Percentiles rank a stretch among this genome's conserved stretches.
phyloP scores from a whole-genome alignment of 2,797 vertebrate species.

The Esox masquinongy region DNA sequence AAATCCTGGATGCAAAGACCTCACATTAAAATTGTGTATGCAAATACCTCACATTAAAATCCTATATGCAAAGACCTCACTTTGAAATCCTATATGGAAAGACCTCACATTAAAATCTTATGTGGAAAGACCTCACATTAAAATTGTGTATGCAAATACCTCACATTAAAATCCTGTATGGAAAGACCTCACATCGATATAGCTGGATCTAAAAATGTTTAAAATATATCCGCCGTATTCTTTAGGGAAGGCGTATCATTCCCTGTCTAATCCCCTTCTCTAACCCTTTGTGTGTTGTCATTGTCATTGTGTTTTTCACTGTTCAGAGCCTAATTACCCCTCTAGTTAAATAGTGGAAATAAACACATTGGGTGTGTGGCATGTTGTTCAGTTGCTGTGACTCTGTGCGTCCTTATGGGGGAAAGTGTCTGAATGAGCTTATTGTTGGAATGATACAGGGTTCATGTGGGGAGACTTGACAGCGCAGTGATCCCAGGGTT shows the following conservation, averaged over 20 bases:
- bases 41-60: background rate
- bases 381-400: conserved; percentile 28
- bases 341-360: conserved; percentile 5
- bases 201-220: too few species aligned
- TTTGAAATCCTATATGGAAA: too few species aligned
- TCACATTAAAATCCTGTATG: too few species aligned
- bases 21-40: background rate
- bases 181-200: background rate
- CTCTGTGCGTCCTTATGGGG: conserved; percentile 19
- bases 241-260: background rate
- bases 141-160: too few species aligned
- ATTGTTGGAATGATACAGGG: conserved; percentile 21
- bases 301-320: conserved; percentile 27
- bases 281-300: conserved; percentile 8
- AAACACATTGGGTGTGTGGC: conserved; percentile 13
- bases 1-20: too few species aligned
- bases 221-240: background rate
- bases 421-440: conserved; percentile 39
- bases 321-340: conserved; percentile 40
- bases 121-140: too few species aligned
- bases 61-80: too few species aligned
- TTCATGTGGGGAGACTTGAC: conserved; percentile 19
- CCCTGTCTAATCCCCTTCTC: background rate
- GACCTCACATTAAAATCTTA: background rate
- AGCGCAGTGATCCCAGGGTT: conserved; percentile 9